A percentile compares a stretch with the other conserved stretches of the same genome.
Evolutionary conservation across 2,113 vertebrate species (phyloP).

Genomic region (Leucopsar rothschildi): DNA sequence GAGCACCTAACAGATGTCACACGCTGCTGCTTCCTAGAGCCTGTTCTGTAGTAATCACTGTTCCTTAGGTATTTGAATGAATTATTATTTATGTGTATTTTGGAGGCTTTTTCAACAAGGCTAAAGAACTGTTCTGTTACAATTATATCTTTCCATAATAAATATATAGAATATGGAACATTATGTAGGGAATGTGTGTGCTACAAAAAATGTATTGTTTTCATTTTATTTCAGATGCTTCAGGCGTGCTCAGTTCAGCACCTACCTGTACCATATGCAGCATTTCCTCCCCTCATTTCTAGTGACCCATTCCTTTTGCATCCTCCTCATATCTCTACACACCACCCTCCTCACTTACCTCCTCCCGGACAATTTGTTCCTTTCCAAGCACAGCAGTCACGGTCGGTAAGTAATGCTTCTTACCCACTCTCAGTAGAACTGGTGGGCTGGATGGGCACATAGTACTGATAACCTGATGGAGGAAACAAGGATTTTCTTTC

Average conservation of each 20-base stretch:
- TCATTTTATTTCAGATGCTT: slow-evolving; percentile 83
- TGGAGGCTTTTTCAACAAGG: background rate
- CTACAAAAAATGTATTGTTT: background rate
- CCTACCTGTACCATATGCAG: slow-evolving; percentile 90
- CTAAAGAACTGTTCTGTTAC: background rate
- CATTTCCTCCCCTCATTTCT: slow-evolving; percentile 94
- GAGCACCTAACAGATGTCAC: background rate
- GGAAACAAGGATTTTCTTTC: background rate
- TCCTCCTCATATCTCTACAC: slow-evolving; percentile 87
- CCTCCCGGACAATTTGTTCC: slow-evolving; percentile 92
- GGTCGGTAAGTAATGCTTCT: slow-evolving; percentile 83
- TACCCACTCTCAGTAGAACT: background rate
- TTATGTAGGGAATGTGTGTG: background rate
- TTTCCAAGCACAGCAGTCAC: slow-evolving; percentile 93
- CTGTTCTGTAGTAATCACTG: background rate
- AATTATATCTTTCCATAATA: background rate
- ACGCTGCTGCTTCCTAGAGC: background rate
- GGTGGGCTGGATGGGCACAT: background rate
- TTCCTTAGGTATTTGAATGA: background rate
- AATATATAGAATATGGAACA: background rate
- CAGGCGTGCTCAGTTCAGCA: slow-evolving; percentile 96
- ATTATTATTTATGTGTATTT: background rate
- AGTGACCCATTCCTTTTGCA: slow-evolving; percentile 93
- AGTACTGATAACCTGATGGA: background rate
- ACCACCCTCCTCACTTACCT: slow-evolving; percentile 89